Conservation (phyloP, 2,888 invertebrate genomes). For the Agrotis clavis region DNA sequence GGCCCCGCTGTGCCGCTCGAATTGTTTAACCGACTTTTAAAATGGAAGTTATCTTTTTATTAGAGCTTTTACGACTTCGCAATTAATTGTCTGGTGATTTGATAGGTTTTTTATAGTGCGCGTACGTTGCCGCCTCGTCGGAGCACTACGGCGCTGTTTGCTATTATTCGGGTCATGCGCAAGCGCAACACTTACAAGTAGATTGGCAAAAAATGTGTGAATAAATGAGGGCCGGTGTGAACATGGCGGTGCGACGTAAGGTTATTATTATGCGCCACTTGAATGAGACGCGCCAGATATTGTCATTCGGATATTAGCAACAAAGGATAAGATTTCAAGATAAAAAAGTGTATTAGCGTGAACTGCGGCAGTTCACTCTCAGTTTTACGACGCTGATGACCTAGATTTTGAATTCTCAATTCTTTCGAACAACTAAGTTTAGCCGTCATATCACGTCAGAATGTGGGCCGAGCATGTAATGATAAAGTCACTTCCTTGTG, state of each 20-base stretch:
- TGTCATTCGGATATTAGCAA: constrained; percentile 51
- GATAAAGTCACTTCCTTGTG: constrained; percentile 55
- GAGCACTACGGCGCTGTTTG: constrained; percentile 34
- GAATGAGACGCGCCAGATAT: constrained; percentile 47
- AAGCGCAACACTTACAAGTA: constrained; percentile 52
- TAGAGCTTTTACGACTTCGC: constrained; percentile 56
- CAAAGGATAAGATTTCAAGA: constrained; percentile 55
- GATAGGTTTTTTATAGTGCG: constrained; percentile 53
- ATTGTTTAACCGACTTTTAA: constrained; percentile 59
- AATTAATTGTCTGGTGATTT: constrained; percentile 63
- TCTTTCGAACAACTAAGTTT: constrained; percentile 67
- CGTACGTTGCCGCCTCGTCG: constrained; percentile 32
- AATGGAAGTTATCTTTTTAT: constrained; percentile 60
- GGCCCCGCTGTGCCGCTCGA: constrained; percentile 63
- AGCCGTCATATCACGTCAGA: constrained; percentile 56
- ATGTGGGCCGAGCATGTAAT: constrained; percentile 58
- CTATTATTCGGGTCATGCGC: constrained; percentile 58
- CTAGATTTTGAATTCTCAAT: constrained; percentile 65
- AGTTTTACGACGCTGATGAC: constrained; percentile 68
- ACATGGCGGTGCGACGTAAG: constrained; percentile 38
- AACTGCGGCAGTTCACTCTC: constrained; percentile 56
- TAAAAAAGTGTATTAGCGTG: constrained; percentile 52
- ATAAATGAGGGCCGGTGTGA: constrained; percentile 48
- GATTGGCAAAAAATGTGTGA: constrained; percentile 58
- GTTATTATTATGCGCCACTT: constrained; percentile 59